Percentiles rank a stretch among this genome's conserved stretches.
Conservation (phyloP, 1,140 invertebrate species). For the Nasonia vitripennis region DNA sequence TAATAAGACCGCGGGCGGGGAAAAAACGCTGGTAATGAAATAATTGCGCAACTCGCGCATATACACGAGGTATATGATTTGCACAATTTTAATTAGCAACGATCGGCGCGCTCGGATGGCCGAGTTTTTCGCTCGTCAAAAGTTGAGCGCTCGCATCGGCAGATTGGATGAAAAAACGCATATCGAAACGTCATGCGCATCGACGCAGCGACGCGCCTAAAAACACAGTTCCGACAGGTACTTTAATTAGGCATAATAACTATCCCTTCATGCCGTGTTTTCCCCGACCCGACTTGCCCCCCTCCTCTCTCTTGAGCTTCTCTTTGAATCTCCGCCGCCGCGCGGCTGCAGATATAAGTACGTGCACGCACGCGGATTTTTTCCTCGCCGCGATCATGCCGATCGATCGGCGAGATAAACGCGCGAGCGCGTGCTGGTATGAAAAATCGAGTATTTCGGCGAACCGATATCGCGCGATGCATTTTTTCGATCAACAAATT, state of each 20-base stretch:
- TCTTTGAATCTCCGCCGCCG: neutral
- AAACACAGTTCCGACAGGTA: slow-evolving; percentile 30
- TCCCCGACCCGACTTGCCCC: neutral
- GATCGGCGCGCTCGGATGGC: neutral
- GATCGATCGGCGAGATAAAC: slow-evolving; percentile 25
- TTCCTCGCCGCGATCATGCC: neutral
- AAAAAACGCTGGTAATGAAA: neutral
- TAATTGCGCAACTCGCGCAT: neutral
- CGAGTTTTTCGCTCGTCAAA: neutral
- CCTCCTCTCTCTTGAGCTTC: neutral
- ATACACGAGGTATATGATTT: neutral
- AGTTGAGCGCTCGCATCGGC: neutral
- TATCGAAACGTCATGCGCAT: neutral
- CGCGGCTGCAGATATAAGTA: neutral
- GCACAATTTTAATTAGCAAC: slow-evolving; percentile 38
- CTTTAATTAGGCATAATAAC: slow-evolving; percentile 45
- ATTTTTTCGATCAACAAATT: no score
- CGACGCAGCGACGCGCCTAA: neutral
- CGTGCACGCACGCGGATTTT: neutral
- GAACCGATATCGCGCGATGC: neutral
- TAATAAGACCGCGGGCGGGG: no score
- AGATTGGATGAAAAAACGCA: neutral
- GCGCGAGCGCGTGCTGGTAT: neutral
- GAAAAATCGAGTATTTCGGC: neutral
- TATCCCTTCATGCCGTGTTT: neutral